phyloP scores from a whole-genome alignment of 53 echinoderm and acorn worm species.

The Actinopyga echinites region DNA sequence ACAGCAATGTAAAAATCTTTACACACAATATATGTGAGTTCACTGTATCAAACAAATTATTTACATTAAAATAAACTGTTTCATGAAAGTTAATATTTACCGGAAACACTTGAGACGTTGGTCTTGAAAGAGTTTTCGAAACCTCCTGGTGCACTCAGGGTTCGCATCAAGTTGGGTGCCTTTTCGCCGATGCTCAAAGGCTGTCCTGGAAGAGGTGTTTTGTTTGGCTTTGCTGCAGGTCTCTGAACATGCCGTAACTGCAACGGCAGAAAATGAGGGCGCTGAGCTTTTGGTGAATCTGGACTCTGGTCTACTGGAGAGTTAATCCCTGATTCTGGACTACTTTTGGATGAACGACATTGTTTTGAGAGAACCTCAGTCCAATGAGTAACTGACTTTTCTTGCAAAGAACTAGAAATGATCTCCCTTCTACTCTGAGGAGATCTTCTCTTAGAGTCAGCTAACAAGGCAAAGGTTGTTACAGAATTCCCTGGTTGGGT shows the following conservation, averaged over 20 bases:
- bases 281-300: conserved; percentile 59
- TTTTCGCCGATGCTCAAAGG: background rate
- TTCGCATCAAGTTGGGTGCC: conserved; percentile 41
- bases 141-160: conserved; percentile 87
- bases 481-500: conserved; percentile 6
- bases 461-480: conserved; percentile 88
- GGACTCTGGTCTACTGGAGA: conserved; percentile 38
- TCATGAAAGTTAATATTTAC: too few relatives aligned
- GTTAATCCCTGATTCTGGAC: conserved; percentile 35
- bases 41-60: too few relatives aligned
- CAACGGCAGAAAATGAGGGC: conserved; percentile 92
- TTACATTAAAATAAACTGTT: too few relatives aligned
- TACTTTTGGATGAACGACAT: conserved; percentile 36
- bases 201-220: conserved; percentile 58
- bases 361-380: conserved; percentile 75
- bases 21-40: too few relatives aligned
- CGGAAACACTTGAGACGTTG: too few relatives aligned
- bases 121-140: too few relatives aligned
- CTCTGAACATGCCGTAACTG: conserved; percentile 89
- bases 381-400: conserved; percentile 68
- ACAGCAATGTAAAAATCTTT: too few relatives aligned
- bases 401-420: conserved; percentile 18
- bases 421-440: conserved; percentile 23
- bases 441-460: conserved; percentile 73
- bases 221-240: conserved; percentile 74